Base-by-base conservation (phyloP, 1,140 invertebrate species). In the Rhopalosiphum maidis region DNA sequence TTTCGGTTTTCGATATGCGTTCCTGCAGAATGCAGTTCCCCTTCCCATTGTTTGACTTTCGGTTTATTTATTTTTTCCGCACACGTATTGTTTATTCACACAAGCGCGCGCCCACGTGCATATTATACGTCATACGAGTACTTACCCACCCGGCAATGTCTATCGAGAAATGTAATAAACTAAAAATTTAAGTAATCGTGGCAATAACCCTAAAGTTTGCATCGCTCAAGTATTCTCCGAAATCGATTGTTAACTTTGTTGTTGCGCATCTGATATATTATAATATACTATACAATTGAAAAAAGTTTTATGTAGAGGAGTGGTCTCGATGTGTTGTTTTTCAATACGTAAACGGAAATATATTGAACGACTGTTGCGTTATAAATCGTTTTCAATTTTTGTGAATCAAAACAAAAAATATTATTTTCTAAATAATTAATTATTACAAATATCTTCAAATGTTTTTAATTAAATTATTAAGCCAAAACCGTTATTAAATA, bases 231-330 rank as follows among this genome's bases (percentile, higher is more conserved):
- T 54, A 88, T 88, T 4, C 9, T 23, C n/a, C 8, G n/a, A 88
- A 88, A 54, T 54, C n/a, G 48, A 88, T 54, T 35, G 51, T 88
- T 88, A 37, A 88, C 46, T 88, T 88, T 88, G 23, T 48, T 35
- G 15, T 22, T 11, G 48, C 48, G 87, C 7, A 21, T 46, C 43
- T 22, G 25, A 30, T 25, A 41, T 77, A 77, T 18, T 77, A 77
- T 15, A n/a, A 77, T 77, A 21, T 18, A 25, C 37, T 77, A 21
- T 6, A 25, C 37, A 41, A 9, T 23, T 11, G 83, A 41, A 83
- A 37, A 8, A 41, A 85, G 37, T 85, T 85, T 23, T 43, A 85
- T 43, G 37, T 41, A 23, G 9, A 85, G 2, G 23, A 77, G 15
- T 77, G 30, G 4, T 18, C 60, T 11, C 9, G 3, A 7, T n/a